Evolutionary conservation across 2,888 invertebrate genomes (phyloP).

Genomic region (Cryptophagus acutangulus): DNA sequence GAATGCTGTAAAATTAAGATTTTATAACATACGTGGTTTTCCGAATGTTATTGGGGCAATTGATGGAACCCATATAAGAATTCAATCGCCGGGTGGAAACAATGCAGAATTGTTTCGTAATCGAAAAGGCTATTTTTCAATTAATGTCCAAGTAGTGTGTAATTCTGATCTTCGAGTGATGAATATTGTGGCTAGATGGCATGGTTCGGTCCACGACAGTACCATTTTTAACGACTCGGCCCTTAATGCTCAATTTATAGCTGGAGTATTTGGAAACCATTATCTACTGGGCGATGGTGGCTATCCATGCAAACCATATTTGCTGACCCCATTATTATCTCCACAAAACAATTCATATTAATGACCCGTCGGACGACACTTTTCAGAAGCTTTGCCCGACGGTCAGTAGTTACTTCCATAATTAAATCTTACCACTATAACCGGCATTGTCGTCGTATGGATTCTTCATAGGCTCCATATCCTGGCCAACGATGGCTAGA

Average conservation of each 20-base stretch:
- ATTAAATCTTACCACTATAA: no score
- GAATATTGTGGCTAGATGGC: slow-evolving; percentile 12
- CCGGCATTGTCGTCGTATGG: no score
- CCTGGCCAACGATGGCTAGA: no score
- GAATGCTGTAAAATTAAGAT: neutral
- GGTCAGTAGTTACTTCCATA: no score
- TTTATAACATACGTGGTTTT: neutral
- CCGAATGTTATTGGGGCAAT: slow-evolving; percentile 7
- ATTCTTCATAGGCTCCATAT: no score
- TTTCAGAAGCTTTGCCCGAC: no score
- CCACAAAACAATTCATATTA: no score
- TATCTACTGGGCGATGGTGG: slow-evolving; percentile 16
- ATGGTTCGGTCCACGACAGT: slow-evolving; percentile 13
- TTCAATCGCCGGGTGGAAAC: slow-evolving; percentile 13
- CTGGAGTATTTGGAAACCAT: slow-evolving; percentile 1
- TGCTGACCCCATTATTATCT: slow-evolving; percentile 17
- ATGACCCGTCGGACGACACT: no score
- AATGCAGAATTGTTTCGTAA: slow-evolving; percentile 12
- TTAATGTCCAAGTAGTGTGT: no score
- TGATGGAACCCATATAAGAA: slow-evolving; percentile 13
- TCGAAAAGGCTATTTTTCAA: slow-evolving; percentile 12
- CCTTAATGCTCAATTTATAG: slow-evolving; percentile 5
- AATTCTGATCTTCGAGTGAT: slow-evolving; percentile 8
- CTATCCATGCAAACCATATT: slow-evolving; percentile 13
- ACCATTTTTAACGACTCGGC: slow-evolving; percentile 12